phyloP scores from a whole-genome alignment of 2,113 vertebrate genomes.

The Dunckerocampus dactyliophorus region DNA sequence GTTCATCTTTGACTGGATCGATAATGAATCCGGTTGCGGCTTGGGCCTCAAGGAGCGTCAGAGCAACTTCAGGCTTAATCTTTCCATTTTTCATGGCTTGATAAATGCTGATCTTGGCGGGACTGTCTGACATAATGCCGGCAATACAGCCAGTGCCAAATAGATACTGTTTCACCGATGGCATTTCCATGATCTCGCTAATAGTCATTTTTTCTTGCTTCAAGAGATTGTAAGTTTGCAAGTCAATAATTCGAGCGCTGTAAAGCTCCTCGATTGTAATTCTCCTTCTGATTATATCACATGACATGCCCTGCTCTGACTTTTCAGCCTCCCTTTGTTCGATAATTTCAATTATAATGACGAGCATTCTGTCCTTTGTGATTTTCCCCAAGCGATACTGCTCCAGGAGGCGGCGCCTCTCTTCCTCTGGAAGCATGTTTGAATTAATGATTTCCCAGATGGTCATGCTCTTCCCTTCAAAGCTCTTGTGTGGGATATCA shows the following conservation, averaged over 20 bases:
- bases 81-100: slow-evolving; percentile 88
- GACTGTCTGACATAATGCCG: slow-evolving; percentile 81
- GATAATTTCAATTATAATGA: slow-evolving; percentile 95
- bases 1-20: slow-evolving; percentile 83
- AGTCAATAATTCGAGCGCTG: slow-evolving; percentile 79
- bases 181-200: slow-evolving; percentile 81
- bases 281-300: slow-evolving; percentile 82
- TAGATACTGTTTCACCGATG: slow-evolving; percentile 79
- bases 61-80: slow-evolving; percentile 79
- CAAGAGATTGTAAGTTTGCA: slow-evolving; percentile 81
- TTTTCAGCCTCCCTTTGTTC: slow-evolving; percentile 85
- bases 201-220: slow-evolving; percentile 83
- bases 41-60: slow-evolving; percentile 91
- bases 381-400: slow-evolving; percentile 86
- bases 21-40: slow-evolving; percentile 93
- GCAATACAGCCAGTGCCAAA: slow-evolving; percentile 88
- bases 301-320: slow-evolving; percentile 78
- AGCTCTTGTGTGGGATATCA: slow-evolving; percentile 79
- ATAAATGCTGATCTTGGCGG: slow-evolving; percentile 83
- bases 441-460: slow-evolving; percentile 96
- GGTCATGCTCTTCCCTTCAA: slow-evolving; percentile 79
- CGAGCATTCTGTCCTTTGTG: slow-evolving; percentile 91
- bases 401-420: slow-evolving; percentile 80
- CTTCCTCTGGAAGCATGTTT: slow-evolving; percentile 83
- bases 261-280: slow-evolving; percentile 78